Conservation (phyloP, 2,797 vertebrate species). For the Apogon talboti region DNA sequence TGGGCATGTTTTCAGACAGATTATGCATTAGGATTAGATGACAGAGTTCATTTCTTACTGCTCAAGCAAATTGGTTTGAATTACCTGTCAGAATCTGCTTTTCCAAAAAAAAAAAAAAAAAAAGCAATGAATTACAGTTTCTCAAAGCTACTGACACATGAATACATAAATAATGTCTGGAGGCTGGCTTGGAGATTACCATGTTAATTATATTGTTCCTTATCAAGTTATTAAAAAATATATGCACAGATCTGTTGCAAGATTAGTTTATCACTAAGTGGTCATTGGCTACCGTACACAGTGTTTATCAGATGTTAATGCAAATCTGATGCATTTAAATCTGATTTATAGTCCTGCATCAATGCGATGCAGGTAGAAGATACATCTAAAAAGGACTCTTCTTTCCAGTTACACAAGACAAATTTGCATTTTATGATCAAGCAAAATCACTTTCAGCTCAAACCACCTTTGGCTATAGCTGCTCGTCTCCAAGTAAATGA, state of each 20-base stretch:
- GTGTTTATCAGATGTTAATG: conserved; percentile 36
- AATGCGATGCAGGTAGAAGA: conserved; percentile 2
- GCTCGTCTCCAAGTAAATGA: conserved; percentile 10
- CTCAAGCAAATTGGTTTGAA: conserved; percentile 4
- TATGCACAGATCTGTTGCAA: conserved; percentile 19
- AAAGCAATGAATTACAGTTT: conserved; percentile 19
- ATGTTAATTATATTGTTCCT: conserved; percentile 32
- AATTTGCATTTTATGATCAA: conserved; percentile 40
- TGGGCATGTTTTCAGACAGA: conserved; percentile 12
- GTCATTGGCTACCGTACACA: conserved; percentile 14
- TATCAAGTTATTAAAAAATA: conserved; percentile 35
- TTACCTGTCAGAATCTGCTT: neutral
- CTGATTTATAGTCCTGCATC: conserved; percentile 39
- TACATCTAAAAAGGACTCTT: too few species aligned
- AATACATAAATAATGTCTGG: neutral
- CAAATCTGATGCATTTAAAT: neutral
- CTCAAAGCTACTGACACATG: conserved; percentile 13
- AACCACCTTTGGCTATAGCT: conserved; percentile 7
- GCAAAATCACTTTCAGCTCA: conserved; percentile 27
- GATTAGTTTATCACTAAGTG: conserved; percentile 44
- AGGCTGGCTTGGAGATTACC: conserved; percentile 9
- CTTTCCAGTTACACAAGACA: neutral
- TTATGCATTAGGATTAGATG: conserved; percentile 9
- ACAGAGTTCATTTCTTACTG: conserved; percentile 7
- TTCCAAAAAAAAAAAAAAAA: conserved; percentile 15